Evolutionary conservation across 2,113 vertebrate species (phyloP).

Genomic region (Hiodon tergisus): DNA sequence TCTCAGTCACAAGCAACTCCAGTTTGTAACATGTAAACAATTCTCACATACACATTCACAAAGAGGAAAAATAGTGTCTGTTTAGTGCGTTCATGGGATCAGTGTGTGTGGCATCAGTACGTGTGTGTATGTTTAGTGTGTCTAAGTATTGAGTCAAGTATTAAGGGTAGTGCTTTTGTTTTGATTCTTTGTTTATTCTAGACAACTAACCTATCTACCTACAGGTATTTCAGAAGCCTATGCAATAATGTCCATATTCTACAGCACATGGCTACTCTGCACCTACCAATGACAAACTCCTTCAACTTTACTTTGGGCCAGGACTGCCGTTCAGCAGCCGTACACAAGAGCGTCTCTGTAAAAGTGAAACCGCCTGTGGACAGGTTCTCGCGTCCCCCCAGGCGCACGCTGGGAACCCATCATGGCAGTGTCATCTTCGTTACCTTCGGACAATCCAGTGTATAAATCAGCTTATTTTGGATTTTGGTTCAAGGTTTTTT

Average conservation of each 20-base stretch:
- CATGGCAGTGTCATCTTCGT: conserved; percentile 30
- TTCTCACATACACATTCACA: conserved; percentile 29
- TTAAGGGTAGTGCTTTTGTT: conserved; percentile 34
- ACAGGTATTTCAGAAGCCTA: conserved; percentile 25
- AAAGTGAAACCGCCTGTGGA: conserved; percentile 9
- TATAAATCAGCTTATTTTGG: background rate
- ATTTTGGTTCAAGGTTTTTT: background rate
- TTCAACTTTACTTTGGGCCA: conserved; percentile 12
- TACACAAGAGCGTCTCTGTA: conserved; percentile 16
- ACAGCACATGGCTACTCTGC: conserved; percentile 31
- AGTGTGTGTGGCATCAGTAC: conserved; percentile 17
- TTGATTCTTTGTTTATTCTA: conserved; percentile 23
- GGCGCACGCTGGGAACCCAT: conserved; percentile 22
- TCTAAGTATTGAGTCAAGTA: conserved; percentile 30
- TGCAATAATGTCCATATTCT: background rate
- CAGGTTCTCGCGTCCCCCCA: conserved; percentile 37
- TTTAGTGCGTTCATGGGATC: conserved; percentile 23
- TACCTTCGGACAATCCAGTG: conserved; percentile 36
- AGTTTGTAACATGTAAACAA: conserved; percentile 38
- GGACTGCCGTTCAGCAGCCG: conserved; percentile 16
- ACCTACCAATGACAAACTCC: conserved; percentile 13
- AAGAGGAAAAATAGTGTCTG: conserved; percentile 21
- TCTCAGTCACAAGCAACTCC: conserved; percentile 32
- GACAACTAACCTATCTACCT: conserved; percentile 28
- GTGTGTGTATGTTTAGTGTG: conserved; percentile 23